Evolutionary conservation across 2,797 vertebrate genomes (phyloP), one percentile per base, ranked within the genome.

Genomic region (Anguilla pacifica): DNA sequence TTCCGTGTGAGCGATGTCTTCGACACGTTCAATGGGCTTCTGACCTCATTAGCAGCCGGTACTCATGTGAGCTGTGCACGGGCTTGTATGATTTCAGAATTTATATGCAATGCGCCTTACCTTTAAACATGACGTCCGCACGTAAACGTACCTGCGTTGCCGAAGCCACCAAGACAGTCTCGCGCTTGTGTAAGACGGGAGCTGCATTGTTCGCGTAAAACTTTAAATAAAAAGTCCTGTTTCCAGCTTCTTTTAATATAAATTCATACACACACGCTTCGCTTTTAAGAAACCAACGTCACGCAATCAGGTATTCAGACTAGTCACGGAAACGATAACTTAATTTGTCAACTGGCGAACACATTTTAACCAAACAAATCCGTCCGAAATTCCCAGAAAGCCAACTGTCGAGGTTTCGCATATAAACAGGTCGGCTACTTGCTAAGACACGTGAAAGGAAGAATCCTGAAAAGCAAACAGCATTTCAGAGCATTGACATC

Each of bases 321-420:
- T 90, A 86, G 15, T 89, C 86, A 87, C 67, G 74, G n/a, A 35
- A 61, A 85, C n/a, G 79, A 77, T 77, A 19, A 39, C 72, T 82
- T 77, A 88, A 70, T 90, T 90, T 84, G 82, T 28, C 61, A 39
- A 85, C 6, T 49, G 17, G 5, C 13, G 7, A 81, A 46, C 25
- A 49, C 7, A 11, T 79, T 10, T n/a, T 67, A 25, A 35, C 11
- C 31, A 25, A 81, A 81, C 17, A 43, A 77, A 6, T 43, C 77
- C 43, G 11, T 46, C 43, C 4, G 6, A 25, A 81, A 81, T 81
- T 49, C n/a, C 39, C 43, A 81, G 19, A 22, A 2, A 15, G 39
- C 17, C 35, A 39, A 43, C 3, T 17, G 7, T 31, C 10, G 70
- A 72, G 31, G 28, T 72, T 72, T 35, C 70, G 6, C 74, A 35